A percentile compares a stretch with the other conserved stretches of the same genome.
Evolutionary conservation across 2,113 vertebrate species (phyloP).

Genomic region (Stercorarius parasiticus): DNA sequence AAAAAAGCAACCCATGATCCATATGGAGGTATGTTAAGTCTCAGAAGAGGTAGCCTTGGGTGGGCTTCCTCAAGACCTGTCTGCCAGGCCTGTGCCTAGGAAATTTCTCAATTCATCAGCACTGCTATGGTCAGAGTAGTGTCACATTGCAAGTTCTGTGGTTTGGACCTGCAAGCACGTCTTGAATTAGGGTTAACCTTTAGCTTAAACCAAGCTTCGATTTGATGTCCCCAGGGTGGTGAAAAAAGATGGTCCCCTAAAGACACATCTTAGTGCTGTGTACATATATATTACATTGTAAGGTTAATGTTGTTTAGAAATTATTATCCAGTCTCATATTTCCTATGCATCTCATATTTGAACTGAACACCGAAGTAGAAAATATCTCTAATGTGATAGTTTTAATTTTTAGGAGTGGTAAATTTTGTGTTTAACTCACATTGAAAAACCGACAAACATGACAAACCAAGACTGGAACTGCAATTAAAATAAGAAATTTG

Average conservation of each 20-base stretch:
- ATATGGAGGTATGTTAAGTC: not conserved
- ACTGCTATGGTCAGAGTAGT: not conserved
- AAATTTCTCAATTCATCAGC: not conserved
- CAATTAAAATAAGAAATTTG: not conserved
- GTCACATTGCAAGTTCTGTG: not conserved
- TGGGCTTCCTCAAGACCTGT: not conserved
- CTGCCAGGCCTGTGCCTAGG: not conserved
- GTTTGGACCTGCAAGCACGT: not conserved
- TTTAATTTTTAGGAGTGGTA: not conserved
- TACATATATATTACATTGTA: not conserved
- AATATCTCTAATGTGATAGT: not conserved
- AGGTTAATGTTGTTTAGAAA: not conserved
- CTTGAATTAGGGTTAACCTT: not conserved
- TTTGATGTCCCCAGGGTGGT: not conserved
- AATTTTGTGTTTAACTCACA: not conserved
- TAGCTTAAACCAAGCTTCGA: not conserved
- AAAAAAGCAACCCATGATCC: rapidly evolving
- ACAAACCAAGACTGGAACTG: not conserved
- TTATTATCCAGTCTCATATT: not conserved
- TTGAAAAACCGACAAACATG: not conserved
- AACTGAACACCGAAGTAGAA: not conserved
- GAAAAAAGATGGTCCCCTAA: not conserved
- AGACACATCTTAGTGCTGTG: not conserved
- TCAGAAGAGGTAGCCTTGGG: not conserved
- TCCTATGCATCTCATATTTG: not conserved